Evolutionary conservation across 2,113 vertebrate species (phyloP).

Genomic region (Prionailurus viverrinus): DNA sequence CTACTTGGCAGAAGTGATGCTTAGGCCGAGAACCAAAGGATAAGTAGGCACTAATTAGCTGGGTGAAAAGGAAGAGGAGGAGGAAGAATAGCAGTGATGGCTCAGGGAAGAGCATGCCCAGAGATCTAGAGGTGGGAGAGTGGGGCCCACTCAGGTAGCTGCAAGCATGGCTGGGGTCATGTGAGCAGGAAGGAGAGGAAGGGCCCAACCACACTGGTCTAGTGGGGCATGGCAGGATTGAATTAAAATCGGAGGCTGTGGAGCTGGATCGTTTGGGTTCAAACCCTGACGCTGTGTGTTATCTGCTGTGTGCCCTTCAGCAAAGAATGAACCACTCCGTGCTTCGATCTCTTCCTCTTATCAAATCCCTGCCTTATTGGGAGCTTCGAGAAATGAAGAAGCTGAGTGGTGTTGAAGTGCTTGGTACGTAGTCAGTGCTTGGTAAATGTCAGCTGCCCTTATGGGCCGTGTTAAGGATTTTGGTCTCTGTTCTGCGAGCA

Average conservation of each 20-base stretch:
- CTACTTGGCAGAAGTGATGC: background rate
- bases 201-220: too few relatives aligned
- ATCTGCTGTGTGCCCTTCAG: background rate
- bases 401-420: background rate
- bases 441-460: background rate
- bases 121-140: background rate
- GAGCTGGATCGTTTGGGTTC: background rate
- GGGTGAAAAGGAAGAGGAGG: background rate
- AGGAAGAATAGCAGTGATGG: rapidly evolving
- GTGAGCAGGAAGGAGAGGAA: background rate
- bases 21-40: background rate
- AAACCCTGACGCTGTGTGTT: background rate
- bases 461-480: background rate
- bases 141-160: background rate
- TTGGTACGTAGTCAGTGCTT: background rate
- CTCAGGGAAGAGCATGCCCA: background rate
- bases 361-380: background rate
- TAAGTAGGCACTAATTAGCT: background rate
- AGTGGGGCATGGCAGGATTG: background rate
- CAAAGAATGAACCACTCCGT: background rate
- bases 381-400: background rate
- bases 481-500: background rate
- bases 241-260: background rate
- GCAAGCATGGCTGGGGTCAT: background rate
- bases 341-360: background rate